Percentiles rank a stretch among this genome's conserved stretches.
phyloP scores from a whole-genome alignment of 1,140 invertebrate species.

The Pseudomyrmex gracilis region DNA sequence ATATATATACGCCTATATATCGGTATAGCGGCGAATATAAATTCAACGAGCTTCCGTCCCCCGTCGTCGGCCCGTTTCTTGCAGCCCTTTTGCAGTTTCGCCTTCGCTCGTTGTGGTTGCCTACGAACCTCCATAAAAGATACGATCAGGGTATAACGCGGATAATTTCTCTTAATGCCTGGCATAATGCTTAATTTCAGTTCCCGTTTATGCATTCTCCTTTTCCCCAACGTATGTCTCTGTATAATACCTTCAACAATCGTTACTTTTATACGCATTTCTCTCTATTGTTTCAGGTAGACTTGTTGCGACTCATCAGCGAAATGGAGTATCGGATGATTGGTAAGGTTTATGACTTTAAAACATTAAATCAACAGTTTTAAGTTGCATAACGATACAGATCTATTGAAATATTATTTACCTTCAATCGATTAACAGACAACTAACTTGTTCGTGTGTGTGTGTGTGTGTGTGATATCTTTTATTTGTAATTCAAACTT shows the following conservation, averaged over 20 bases:
- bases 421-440: too few species aligned
- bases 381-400: too few species aligned
- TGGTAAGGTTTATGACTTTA: conserved; percentile 52
- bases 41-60: conserved; percentile 63
- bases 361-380: background rate
- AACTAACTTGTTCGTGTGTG: too few species aligned
- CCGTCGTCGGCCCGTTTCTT: conserved; percentile 39
- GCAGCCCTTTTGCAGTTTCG: conserved; percentile 16
- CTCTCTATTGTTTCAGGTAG: conserved; percentile 71
- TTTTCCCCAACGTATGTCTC: background rate
- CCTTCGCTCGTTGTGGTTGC: conserved; percentile 28
- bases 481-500: too few species aligned
- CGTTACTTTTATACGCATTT: conserved; percentile 41
- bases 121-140: conserved; percentile 71
- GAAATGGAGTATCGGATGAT: background rate
- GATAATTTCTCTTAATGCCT: conserved; percentile 78
- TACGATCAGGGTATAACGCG: conserved; percentile 64
- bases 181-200: conserved; percentile 74
- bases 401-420: too few species aligned
- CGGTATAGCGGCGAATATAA: conserved; percentile 66
- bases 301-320: conserved; percentile 14
- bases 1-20: conserved; percentile 67
- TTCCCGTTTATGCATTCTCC: background rate
- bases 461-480: too few species aligned
- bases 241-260: background rate